phyloP scores from a whole-genome alignment of 2,113 vertebrate genomes.

The Empidonax traillii region DNA sequence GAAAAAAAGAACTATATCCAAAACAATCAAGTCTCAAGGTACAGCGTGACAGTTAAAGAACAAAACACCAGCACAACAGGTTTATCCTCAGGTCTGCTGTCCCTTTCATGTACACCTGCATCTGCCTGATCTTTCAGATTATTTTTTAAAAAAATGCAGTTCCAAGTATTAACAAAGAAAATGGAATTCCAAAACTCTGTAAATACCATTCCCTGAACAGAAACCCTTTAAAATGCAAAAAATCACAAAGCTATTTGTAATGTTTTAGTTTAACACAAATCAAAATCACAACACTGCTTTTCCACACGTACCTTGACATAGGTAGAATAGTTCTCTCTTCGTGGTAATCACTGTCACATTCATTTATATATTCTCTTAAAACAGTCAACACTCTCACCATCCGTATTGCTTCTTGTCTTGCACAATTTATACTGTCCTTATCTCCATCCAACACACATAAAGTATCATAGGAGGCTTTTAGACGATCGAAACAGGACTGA shows the following conservation, averaged over 20 bases:
- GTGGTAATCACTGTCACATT: constrained; percentile 99
- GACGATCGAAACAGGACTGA: constrained; percentile 98
- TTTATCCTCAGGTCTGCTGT: background rate
- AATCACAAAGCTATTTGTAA: background rate
- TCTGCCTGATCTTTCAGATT: background rate
- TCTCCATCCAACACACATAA: constrained; percentile 97
- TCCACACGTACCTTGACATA: constrained; percentile 91
- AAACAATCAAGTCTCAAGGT: background rate
- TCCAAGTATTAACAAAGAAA: background rate
- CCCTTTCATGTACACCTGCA: background rate
- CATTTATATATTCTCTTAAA: constrained; percentile 96
- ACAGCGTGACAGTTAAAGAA: accelerated
- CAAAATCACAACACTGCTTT: background rate
- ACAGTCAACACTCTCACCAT: constrained; percentile 98
- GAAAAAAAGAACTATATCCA: background rate
- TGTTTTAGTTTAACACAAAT: background rate
- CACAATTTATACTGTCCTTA: constrained; percentile 99
- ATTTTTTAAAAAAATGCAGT: background rate
- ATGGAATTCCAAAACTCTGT: background rate
- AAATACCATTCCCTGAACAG: background rate
- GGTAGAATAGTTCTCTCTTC: constrained; percentile 98
- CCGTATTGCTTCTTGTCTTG: constrained; percentile 95
- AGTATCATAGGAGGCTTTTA: constrained; percentile 97
- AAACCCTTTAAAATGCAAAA: background rate
- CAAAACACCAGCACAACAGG: background rate